Evolutionary conservation across 1,140 invertebrate genomes (phyloP).

Genomic region (Habropoda laboriosa): DNA sequence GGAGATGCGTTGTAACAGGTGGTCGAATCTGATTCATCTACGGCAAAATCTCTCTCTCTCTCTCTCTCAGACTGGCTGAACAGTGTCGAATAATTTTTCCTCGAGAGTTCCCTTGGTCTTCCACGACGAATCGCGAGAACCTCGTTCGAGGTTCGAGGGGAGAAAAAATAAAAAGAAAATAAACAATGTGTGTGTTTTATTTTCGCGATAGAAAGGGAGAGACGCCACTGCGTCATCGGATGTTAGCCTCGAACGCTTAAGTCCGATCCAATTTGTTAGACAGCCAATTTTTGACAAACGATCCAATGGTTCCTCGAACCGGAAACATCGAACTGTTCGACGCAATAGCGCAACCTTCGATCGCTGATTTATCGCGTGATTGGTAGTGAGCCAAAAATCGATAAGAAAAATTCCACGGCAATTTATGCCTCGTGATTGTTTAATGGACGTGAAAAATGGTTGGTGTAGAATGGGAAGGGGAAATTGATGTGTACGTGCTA

Average conservation of each 20-base stretch:
- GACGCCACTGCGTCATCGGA: neutral
- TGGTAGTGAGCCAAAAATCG: neutral
- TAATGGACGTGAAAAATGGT: no score
- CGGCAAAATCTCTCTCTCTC: neutral
- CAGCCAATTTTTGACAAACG: constrained; percentile 10
- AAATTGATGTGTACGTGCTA: no score
- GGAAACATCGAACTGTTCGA: neutral
- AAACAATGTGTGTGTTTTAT: neutral
- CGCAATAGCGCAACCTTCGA: neutral
- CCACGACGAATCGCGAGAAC: no score
- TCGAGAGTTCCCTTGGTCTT: no score
- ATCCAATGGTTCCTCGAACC: neutral
- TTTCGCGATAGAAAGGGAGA: neutral
- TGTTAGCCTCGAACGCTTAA: neutral
- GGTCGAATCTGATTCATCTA: constrained; percentile 38
- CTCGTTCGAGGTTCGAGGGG: neutral
- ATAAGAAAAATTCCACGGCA: no score
- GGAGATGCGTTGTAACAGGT: constrained; percentile 52
- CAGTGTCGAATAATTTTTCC: no score
- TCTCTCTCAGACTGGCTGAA: no score
- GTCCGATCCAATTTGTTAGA: neutral
- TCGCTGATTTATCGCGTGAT: neutral
- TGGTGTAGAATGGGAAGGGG: no score
- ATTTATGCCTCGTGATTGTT: no score
- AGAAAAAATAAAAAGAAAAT: neutral